Evolutionary conservation across 2,113 vertebrate species (phyloP).

Genomic region (Myotis davidii): DNA sequence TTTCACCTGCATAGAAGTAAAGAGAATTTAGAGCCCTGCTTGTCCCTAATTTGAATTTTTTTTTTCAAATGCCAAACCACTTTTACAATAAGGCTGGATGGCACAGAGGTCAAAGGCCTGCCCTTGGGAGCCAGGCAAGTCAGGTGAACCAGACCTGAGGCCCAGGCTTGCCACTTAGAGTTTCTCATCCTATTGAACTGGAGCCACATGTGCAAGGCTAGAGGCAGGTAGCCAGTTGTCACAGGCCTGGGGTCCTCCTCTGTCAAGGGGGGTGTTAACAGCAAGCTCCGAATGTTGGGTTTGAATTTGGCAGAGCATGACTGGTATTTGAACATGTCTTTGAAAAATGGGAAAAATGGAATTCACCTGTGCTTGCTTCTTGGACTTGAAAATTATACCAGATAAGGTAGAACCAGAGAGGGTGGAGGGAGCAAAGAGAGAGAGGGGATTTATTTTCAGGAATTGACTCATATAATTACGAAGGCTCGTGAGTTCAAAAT

Average conservation of each 20-base stretch:
- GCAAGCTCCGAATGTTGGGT: not conserved
- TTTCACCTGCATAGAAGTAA: not conserved
- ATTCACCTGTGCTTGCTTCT: not conserved
- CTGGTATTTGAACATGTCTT: not conserved
- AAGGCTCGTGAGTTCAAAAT: not conserved
- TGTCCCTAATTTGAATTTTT: not conserved
- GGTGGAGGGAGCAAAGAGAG: not conserved
- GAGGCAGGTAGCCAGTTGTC: no score
- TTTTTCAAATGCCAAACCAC: not conserved
- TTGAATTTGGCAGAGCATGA: not conserved
- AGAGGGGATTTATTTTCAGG: not conserved
- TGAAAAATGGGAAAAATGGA: not conserved
- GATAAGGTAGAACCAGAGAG: not conserved
- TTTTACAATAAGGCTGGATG: not conserved
- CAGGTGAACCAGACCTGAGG: not conserved
- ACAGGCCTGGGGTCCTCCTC: not conserved
- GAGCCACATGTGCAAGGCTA: not conserved
- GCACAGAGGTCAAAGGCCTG: not conserved
- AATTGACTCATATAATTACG: not conserved
- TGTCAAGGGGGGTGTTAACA: rapidly evolving
- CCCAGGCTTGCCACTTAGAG: not conserved
- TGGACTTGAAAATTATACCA: not conserved
- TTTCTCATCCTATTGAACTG: not conserved
- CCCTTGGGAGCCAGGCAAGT: not conserved
- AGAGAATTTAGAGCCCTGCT: not conserved